Evolutionary conservation across 2,113 vertebrate species (phyloP), one percentile per base, ranked within the genome.

Genomic region (Rousettus leschenaultii): DNA sequence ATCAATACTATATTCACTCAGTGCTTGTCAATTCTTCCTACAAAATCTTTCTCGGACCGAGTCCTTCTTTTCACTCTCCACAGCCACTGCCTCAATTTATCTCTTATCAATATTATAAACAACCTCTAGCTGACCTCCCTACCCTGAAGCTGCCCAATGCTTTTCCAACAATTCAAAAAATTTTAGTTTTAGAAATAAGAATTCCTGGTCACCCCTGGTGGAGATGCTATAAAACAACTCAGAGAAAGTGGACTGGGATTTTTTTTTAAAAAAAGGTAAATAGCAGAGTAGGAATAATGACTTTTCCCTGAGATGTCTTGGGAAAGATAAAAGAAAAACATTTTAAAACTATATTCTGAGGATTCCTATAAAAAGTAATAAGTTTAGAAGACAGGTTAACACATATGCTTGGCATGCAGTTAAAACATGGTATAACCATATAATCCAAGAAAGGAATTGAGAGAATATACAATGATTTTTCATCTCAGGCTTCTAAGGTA

Each of bases 301-400:
- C n/a, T 91, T 66, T 86, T 74, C 43, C 40, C 43, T 48, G 22
- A 43, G 28, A 35, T 70, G 5, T 77, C 21, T 84, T 40, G 30
- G 33, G 43, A 84, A 92, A 86, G 77, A 74, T 66, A 80, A 68
- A 93, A 78, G 24, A 65, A 94, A 86, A 84, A 82, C 3, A 84
- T 71, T 88, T 88, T 77, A 65, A 88, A 65, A 88, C 55, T 78
- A 77, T 55, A 53, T 9, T 78, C 28, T 70, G 51, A 92, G 61
- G 26, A 78, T 65, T 92, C 14, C 21, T 59, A 35, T 89, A 88
- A 78, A 88, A 85, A 73, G 33, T 79, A 91, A 24, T 83, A 70
- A 70, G 43, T 30, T 83, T 91, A 87, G 43, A 91, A 93, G 19
- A 70, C 59, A 91, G 26, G 43, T 88, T 88, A 94, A 77, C n/a